Percentiles rank a stretch among this genome's conserved stretches.
Evolutionary conservation across 2,797 vertebrate species (phyloP).

Genomic region (Paratrypauchen microcephalus): DNA sequence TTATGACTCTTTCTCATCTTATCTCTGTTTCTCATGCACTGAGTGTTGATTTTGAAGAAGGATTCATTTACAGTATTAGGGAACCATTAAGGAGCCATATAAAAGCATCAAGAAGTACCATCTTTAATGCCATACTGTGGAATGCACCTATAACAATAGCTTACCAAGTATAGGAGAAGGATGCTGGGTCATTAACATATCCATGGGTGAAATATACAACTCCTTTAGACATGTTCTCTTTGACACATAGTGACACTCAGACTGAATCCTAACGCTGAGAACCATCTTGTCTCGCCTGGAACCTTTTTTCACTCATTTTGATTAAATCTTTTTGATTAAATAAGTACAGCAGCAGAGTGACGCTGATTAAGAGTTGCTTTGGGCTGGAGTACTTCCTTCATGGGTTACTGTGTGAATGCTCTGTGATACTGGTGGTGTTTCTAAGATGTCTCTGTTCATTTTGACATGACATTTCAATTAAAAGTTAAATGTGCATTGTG

Average conservation of each 20-base stretch:
- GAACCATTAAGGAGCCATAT: no score
- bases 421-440: background rate
- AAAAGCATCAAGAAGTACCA: no score
- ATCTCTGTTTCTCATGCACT: no score
- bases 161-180: no score
- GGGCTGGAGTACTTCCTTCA: background rate
- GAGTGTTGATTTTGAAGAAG: no score
- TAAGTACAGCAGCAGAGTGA: background rate
- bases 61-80: no score
- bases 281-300: background rate
- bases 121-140: no score
- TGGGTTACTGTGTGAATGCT: background rate
- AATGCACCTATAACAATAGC: no score
- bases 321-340: conserved; percentile 6
- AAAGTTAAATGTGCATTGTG: background rate
- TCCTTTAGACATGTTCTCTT: background rate
- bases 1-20: no score
- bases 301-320: background rate
- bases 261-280: background rate
- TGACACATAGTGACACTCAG: background rate
- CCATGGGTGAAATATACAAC: background rate
- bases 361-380: background rate
- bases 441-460: background rate
- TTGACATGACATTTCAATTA: background rate
- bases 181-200: no score